Conservation (phyloP, 2,888 invertebrate species). For the Plutella xylostella region DNA sequence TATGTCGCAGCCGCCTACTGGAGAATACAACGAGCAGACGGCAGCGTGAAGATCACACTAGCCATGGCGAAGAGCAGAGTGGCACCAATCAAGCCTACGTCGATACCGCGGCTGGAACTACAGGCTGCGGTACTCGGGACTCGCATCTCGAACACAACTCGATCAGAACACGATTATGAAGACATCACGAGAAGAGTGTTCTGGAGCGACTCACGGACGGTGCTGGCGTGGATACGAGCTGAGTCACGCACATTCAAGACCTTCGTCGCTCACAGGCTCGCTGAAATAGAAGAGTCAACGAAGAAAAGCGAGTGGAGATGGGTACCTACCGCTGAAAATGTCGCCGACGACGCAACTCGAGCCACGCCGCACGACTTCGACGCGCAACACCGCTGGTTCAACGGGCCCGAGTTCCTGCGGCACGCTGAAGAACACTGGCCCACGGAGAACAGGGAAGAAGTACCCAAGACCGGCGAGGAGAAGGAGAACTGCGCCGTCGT, state of each 20-base stretch:
- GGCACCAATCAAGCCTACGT: conserved; percentile 4
- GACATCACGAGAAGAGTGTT: background rate
- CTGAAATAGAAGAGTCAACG: conserved; percentile 8
- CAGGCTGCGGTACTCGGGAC: conserved; percentile 8
- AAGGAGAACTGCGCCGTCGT: background rate
- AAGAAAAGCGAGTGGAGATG: conserved; percentile 12
- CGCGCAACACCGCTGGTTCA: conserved; percentile 1
- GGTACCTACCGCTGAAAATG: conserved; percentile 12
- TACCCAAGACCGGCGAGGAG: background rate
- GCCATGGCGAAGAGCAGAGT: conserved; percentile 4
- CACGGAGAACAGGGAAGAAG: background rate
- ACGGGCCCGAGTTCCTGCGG: conserved; percentile 7
- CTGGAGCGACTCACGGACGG: conserved; percentile 1
- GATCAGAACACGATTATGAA: background rate
- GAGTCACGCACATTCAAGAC: conserved; percentile 6
- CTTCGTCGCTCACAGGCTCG: conserved; percentile 8
- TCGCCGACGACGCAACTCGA: background rate
- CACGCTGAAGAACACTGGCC: conserved; percentile 3
- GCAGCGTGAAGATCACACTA: background rate
- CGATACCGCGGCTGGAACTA: conserved; percentile 5
- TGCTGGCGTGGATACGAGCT: conserved; percentile 3
- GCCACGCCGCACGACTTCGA: background rate
- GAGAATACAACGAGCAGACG: background rate
- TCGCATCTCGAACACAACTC: background rate
- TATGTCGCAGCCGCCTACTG: background rate